phyloP scores from a whole-genome alignment of 1,140 invertebrate genomes.

The Phenacoccus solenopsis region DNA sequence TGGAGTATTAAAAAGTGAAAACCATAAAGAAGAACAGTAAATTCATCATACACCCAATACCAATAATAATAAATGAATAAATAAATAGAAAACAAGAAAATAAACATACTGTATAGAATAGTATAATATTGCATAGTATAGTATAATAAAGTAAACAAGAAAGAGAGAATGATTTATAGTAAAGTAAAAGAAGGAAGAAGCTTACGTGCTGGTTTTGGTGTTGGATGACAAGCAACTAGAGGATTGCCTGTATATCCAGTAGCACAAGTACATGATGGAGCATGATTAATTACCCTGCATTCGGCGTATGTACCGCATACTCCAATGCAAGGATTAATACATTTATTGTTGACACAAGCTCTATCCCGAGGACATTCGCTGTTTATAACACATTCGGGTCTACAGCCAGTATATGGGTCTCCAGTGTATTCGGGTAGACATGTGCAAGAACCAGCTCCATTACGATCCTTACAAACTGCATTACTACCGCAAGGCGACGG shows the following conservation, averaged over 20 bases:
- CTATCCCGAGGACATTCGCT: slow-evolving; percentile 55
- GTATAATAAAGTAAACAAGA: slow-evolving; percentile 17
- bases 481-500: slow-evolving; percentile 67
- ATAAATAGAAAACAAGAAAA: not conserved
- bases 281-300: slow-evolving; percentile 59
- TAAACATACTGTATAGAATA: slow-evolving; percentile 33
- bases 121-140: slow-evolving; percentile 28
- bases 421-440: slow-evolving; percentile 68
- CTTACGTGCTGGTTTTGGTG: slow-evolving; percentile 24
- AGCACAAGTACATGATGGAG: slow-evolving; percentile 57
- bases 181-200: slow-evolving; percentile 13
- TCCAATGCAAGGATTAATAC: slow-evolving; percentile 53
- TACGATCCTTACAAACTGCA: slow-evolving; percentile 53
- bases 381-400: slow-evolving; percentile 50
- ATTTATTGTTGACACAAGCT: slow-evolving; percentile 56
- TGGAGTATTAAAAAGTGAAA: not conserved
- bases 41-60: not conserved
- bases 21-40: not conserved
- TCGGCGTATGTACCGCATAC: slow-evolving; percentile 55
- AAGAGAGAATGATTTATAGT: not conserved
- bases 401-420: slow-evolving; percentile 55
- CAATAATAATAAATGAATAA: not conserved
- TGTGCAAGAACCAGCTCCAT: slow-evolving; percentile 51
- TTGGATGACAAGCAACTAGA: slow-evolving; percentile 42
- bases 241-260: slow-evolving; percentile 54